Evolutionary conservation across 2,797 vertebrate species (phyloP), one percentile per base, ranked within the genome.

Genomic region (Microctenopoma stevenorrisi): DNA sequence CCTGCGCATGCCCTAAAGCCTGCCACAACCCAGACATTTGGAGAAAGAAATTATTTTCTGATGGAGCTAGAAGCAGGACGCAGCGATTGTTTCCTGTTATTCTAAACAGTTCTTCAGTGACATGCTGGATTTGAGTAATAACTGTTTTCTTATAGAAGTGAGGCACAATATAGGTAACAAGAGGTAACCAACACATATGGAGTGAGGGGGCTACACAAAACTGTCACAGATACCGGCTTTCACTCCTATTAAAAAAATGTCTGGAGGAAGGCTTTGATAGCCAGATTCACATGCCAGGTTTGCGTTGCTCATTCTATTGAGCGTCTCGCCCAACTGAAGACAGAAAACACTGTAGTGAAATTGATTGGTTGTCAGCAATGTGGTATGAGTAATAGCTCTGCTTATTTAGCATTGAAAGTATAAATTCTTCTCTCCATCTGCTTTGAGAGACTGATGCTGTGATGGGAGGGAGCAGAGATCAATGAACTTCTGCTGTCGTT

Each of bases 351-450:
- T 79, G 76, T 76, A 47, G 79, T 72, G 70, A 60, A 86, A 92
- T 90, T 88, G 90, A 91, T 88, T 89, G 83, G 77, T 81, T 89
- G 90, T 90, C 90, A 85, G 76, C 76, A 57, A 47, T 83, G 79
- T 42, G 28, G 22, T 22, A 22, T 22, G 78, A 85, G 73, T 86
- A 86, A 88, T 85, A 78, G 72, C 82, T 64, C 47, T 75, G 63
- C 72, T 88, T 79, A 84, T 90, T 90, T 88, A 80, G 74, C 57
- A 80, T 64, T 62, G 79, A 81, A 84, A 86, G 82, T 87, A 82
- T 65, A 84, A 76, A 88, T 86, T 60, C 65, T 30, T 43, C 49
- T 54, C 53, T 51, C 25, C 48, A 54, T 74, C 63, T 81, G 74
- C 74, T 82, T 65, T 83, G 67, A 75, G 46, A 84, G 68, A 79